Base-by-base conservation (phyloP, 1,140 invertebrate species). In the Micrasema minimum region DNA sequence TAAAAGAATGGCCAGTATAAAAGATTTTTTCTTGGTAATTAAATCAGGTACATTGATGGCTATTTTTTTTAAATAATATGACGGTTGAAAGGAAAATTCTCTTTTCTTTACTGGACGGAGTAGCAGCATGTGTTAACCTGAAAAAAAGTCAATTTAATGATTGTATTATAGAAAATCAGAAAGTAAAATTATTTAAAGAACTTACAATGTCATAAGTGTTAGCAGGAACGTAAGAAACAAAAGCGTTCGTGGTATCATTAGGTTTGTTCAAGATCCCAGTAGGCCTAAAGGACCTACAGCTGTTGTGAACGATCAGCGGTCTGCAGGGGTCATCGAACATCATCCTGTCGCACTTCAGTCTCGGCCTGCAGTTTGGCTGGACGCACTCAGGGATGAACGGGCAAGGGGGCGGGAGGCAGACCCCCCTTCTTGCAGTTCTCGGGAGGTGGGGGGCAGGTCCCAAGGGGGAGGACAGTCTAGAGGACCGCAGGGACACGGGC, bases 241-340 rank as follows among this genome's bases (percentile, higher is more conserved):
- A 43, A 1, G 57, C 14, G 11, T 62, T 62, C 9, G 18, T 22
- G 10, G 14, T 43, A 20, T 62, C 57, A 10, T 11, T 43, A 12
- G 41, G 37, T n/a, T 62, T 62, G 18, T 26, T 62, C 14, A 23
- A 9, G 3, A 43, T 18, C n/a, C 26, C 57, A 10, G 57, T 62
- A 18, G 57, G 57, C n/a, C 57, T 62, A 22, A 62, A 62, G 18
- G 57, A 62, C 20, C 57, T 43, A 22, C 18, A 26, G 18, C 37
- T 43, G 18, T 62, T 62, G n/a, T 62, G 57, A 12, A 41, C 37
- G 2, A 62, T 62, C 2, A 62, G 38, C 5, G 57, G 57, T 45
- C 37, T 62, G 41, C 57, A 62, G 11, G 57, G 57, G 20, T 62
- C 57, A 62, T 62, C 57, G 20, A 62, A 62, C 11, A 62, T 18